phyloP scores from a whole-genome alignment of 2,113 vertebrate genomes.

The Apus apus region DNA sequence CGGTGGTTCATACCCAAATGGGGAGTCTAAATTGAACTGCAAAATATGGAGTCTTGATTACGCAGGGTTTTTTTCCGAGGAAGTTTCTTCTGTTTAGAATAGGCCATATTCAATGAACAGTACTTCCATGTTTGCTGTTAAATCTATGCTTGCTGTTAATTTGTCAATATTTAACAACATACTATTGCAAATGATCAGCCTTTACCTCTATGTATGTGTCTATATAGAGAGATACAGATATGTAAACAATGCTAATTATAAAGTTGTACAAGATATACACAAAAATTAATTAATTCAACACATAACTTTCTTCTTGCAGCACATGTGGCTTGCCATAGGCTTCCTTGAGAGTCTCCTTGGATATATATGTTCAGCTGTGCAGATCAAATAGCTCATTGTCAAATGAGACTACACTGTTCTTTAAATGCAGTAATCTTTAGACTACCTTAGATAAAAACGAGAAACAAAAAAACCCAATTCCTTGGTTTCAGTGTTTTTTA shows the following conservation, averaged over 20 bases:
- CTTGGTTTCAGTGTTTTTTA: not conserved
- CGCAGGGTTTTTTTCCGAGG: not conserved
- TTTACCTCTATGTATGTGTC: not conserved
- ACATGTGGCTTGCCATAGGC: not conserved
- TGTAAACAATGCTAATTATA: not conserved
- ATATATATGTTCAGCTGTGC: not conserved
- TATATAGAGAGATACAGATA: accelerated
- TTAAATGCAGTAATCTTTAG: not conserved
- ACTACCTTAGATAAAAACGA: not conserved
- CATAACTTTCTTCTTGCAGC: not conserved
- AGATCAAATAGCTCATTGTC: not conserved
- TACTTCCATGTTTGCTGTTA: no score
- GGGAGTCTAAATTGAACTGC: not conserved
- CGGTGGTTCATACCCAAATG: not conserved
- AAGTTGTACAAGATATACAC: not conserved
- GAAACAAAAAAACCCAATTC: not conserved
- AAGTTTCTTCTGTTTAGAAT: not conserved
- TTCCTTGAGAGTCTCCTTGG: not conserved
- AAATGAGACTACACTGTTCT: not conserved
- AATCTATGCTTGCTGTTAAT: not conserved
- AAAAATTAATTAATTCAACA: not conserved
- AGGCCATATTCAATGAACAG: not conserved
- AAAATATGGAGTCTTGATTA: not conserved
- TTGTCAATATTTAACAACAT: not conserved
- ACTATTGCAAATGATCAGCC: not conserved